Evolutionary conservation across 1,140 invertebrate species (phyloP), one percentile per base, ranked within the genome.

Genomic region (Bombus picipes): DNA sequence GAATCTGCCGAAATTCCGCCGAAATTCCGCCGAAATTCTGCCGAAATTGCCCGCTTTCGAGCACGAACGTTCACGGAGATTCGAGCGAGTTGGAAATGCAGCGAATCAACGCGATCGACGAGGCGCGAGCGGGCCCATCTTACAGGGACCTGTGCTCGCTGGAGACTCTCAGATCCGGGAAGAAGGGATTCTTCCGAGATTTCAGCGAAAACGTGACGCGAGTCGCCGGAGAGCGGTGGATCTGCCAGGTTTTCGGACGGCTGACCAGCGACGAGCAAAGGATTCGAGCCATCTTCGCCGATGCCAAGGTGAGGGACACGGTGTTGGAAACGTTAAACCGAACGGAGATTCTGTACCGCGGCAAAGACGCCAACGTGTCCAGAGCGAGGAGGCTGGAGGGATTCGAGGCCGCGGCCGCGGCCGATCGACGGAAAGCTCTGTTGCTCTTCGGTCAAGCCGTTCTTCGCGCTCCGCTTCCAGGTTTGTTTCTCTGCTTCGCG

Each of bases 391-490:
- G 96, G n/a, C 79, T 94, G 34, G 95, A 96, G 41, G 96, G 95
- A 2, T 94, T 96, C 62, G 75, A 93, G 37, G 92, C 93, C 8
- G 90, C 96, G 13, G 90, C 95, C 76, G 93, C 95, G 12, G 95
- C 94, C 1, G 93, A 97, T 70, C 91, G 95, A 6, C 90, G 94
- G 32, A 96, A 96, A 90, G 96, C 96, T 0, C 90, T 97, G n/a
- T 87, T 95, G 0, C 92, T 97, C 0, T 96, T 96, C 62, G 96
- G 96, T 91, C 96, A 97, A 90, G 96, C 96, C 6, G 96, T 97
- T 3, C 94, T 97, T 47, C 95, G 96, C 86, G 96, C 97, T 0
- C 77, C 83, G 0, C 9, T 5, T 3, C 53, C 68, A 73, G 83
- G 83, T 84, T 43, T 43, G 3, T 13, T 15, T 1, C 15, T 47